A percentile compares a stretch with the other conserved stretches of the same genome.
These are phyloP conservation scores for Peromyscus leucopus DNA, from an alignment of 2,113 vertebrate species.

Conservation along the genomic window DNA sequence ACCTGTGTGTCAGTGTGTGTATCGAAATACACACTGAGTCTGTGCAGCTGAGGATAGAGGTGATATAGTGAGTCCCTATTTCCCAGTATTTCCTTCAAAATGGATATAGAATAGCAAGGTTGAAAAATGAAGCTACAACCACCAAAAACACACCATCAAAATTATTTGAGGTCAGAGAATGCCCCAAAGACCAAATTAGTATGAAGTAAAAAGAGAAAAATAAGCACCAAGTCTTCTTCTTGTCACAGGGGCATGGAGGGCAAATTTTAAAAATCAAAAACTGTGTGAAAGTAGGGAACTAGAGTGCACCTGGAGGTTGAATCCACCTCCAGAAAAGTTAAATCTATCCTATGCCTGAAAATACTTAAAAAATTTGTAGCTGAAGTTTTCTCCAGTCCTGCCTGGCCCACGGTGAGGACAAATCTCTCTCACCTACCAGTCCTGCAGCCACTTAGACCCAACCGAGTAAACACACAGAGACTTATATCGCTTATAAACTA, in stretches of 20 bases:
- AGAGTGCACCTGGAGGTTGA: background rate
- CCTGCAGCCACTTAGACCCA: no score
- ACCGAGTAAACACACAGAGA: no score
- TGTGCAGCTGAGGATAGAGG: background rate
- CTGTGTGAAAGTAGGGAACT: background rate
- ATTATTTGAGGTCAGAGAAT: background rate
- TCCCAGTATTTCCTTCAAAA: background rate
- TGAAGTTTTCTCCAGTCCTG: no score
- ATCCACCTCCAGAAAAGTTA: background rate
- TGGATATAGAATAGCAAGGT: background rate
- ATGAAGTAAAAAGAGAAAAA: background rate
- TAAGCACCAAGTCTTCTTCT: background rate
- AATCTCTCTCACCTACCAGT: no score
- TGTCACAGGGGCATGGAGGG: background rate
- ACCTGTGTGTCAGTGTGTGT: background rate
- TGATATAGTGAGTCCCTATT: background rate
- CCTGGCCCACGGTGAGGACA: no score
- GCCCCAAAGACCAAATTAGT: background rate
- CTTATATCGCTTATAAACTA: no score
- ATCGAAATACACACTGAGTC: background rate
- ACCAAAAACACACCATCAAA: background rate
- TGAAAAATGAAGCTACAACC: background rate
- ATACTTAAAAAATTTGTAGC: background rate
- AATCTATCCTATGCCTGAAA: background rate
- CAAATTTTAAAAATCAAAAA: constrained; percentile 22